A percentile compares a stretch with the other conserved stretches of the same genome.
Conservation (phyloP, 2,113 vertebrate genomes). For the Tympanuchus pallidicinctus region DNA sequence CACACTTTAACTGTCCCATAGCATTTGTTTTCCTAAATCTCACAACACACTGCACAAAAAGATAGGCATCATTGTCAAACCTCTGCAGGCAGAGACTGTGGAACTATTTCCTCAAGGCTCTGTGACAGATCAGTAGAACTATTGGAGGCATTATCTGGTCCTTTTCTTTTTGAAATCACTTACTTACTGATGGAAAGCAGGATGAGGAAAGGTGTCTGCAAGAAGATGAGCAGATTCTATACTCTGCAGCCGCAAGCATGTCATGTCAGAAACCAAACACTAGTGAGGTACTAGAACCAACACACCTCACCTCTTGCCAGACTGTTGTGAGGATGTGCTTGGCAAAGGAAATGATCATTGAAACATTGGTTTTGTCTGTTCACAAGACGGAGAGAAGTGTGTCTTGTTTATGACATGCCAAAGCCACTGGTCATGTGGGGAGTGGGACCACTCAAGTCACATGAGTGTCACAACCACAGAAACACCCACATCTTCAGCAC, state of each 20-base stretch:
- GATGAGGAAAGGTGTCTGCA: rapidly evolving
- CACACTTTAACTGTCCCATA: background rate
- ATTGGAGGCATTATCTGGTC: background rate
- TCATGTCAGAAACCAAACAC: background rate
- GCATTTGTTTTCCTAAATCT: background rate
- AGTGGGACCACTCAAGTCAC: background rate
- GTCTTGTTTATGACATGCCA: background rate
- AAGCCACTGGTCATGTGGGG: background rate
- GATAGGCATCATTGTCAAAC: background rate
- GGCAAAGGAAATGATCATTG: background rate
- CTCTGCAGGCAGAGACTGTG: background rate
- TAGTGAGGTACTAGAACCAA: background rate
- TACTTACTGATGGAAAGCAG: background rate
- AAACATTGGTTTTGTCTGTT: background rate
- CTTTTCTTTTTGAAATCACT: background rate
- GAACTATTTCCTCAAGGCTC: background rate
- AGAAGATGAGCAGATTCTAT: background rate
- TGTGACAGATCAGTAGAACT: background rate
- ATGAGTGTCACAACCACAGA: background rate
- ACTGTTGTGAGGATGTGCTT: background rate
- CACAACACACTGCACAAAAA: background rate
- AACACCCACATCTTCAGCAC: background rate
- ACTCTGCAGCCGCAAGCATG: background rate
- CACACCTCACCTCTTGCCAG: background rate
- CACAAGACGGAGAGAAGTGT: background rate